Evolutionary conservation across 2,797 vertebrate genomes (phyloP), one percentile per base, ranked within the genome.

Genomic region (Melanotaenia trifasciata): DNA sequence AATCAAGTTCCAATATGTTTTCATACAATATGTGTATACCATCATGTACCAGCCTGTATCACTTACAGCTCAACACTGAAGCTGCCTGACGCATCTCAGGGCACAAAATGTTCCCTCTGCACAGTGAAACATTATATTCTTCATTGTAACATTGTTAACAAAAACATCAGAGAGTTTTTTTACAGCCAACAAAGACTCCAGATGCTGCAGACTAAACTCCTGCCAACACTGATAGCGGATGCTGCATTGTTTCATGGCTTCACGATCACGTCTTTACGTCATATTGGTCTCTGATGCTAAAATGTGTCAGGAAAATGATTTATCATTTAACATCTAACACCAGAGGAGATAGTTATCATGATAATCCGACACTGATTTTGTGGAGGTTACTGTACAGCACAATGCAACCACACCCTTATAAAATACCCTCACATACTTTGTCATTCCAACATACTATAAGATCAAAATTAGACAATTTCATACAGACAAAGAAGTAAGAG

Each of bases 291-390:
- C 7, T 30, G 32, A 67, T 24, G 66, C 62, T 53, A 43, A 64
- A 69, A 13, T 14, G 33, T 51, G 58, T 65, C 72, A 78, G 20
- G 16, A 74, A 14, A 22, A 51, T 50, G 26, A 80, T 83, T 67
- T 36, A 77, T 79, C 74, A 73, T 24, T 28, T 54, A 81, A 87
- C 71, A 87, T 74, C 58, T 64, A 84, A 84, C 68, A 88, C 74
- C 65, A 24, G 58, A 30, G 45, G 56, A 73, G 67, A 77, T 78
- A 58, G 57, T 43, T 72, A 28, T 63, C 10, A 8, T 57, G 30
- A 75, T 51, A 68, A 62, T 26, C 38, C 76, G 82, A 79, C 47
- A 86, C 6, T 32, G 81, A 86, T 77, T 85, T 80, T 28, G 0
- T 4, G 22, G 30, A 36, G 14, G 26, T 50, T 58, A 20, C 43